A percentile compares a stretch with the other conserved stretches of the same genome.
These are phyloP conservation scores for Nipponacmea schrenckii DNA, from an alignment of 2,888 invertebrate genomes.

Conservation along the genomic window DNA sequence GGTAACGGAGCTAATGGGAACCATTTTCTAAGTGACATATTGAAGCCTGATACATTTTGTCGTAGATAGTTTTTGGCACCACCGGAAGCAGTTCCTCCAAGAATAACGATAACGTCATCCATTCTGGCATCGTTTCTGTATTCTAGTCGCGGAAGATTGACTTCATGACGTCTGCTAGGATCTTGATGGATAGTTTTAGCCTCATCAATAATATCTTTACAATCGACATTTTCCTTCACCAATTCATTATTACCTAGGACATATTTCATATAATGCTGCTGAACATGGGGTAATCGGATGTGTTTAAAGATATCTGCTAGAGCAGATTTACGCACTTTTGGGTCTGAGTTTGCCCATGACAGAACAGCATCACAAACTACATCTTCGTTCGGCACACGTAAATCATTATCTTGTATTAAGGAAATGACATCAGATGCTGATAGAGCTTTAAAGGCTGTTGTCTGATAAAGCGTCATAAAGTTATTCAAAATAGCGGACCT, in stretches of 20 bases:
- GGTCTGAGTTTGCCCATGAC: slow-evolving; percentile 40
- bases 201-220: slow-evolving; percentile 16
- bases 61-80: slow-evolving; percentile 19
- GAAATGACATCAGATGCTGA: slow-evolving; percentile 35
- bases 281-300: slow-evolving; percentile 33
- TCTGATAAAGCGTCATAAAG: slow-evolving; percentile 19
- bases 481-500: slow-evolving; percentile 20
- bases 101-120: slow-evolving; percentile 25
- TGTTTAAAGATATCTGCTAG: slow-evolving; percentile 40
- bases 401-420: slow-evolving; percentile 34
- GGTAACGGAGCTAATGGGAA: slow-evolving; percentile 26
- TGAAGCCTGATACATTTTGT: slow-evolving; percentile 22
- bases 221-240: slow-evolving; percentile 17
- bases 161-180: slow-evolving; percentile 12
- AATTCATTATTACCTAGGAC: slow-evolving; percentile 13
- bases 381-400: slow-evolving; percentile 40
- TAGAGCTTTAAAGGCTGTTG: slow-evolving; percentile 22
- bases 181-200: slow-evolving; percentile 9
- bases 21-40: slow-evolving; percentile 21
- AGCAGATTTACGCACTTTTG: slow-evolving; percentile 25
- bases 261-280: slow-evolving; percentile 15
- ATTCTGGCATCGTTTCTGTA: slow-evolving; percentile 16
- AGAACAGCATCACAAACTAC: slow-evolving; percentile 41
- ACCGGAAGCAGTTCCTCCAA: slow-evolving; percentile 18
- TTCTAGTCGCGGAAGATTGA: slow-evolving; percentile 12